Evolutionary conservation across 2,797 vertebrate species (phyloP).

Genomic region (Apogon hyalosoma): DNA sequence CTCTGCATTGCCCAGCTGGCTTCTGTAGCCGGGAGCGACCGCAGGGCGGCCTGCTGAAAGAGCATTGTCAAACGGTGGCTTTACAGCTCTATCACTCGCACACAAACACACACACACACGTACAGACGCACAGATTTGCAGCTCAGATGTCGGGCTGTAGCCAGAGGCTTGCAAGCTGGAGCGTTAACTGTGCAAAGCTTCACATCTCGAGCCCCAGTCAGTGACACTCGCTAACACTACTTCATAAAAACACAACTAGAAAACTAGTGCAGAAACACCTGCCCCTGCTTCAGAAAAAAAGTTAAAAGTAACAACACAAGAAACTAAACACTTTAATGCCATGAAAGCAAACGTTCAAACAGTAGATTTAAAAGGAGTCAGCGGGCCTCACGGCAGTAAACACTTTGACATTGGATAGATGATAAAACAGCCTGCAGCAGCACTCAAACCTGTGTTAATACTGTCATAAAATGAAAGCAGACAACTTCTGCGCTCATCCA

Average conservation of each 20-base stretch:
- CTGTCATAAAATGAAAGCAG: constrained; percentile 37
- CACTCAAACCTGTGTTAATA: constrained; percentile 48
- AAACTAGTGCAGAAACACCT: constrained; percentile 66
- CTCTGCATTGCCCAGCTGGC: constrained; percentile 83
- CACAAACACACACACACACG: constrained; percentile 42
- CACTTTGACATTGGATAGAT: constrained; percentile 43
- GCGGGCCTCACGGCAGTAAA: constrained; percentile 58
- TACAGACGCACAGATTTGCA: constrained; percentile 75
- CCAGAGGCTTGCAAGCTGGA: constrained; percentile 84
- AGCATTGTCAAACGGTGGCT: constrained; percentile 85
- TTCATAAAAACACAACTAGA: constrained; percentile 71
- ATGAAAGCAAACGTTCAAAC: constrained; percentile 52
- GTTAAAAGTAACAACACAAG: constrained; percentile 61
- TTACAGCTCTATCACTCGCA: constrained; percentile 76
- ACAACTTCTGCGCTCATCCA: constrained; percentile 23
- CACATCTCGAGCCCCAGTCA: constrained; percentile 74
- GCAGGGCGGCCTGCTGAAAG: constrained; percentile 84
- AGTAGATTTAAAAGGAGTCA: constrained; percentile 43
- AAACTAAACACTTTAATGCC: constrained; percentile 58
- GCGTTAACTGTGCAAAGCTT: constrained; percentile 77
- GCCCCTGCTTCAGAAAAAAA: constrained; percentile 54
- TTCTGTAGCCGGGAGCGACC: constrained; percentile 80
- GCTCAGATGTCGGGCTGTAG: constrained; percentile 81
- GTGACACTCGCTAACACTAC: constrained; percentile 70
- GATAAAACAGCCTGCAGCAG: constrained; percentile 56